Percentiles rank a stretch among this genome's conserved stretches.
These are phyloP conservation scores for Spheniscus humboldti DNA, from an alignment of 2,797 vertebrate genomes.

Conservation along the genomic window DNA sequence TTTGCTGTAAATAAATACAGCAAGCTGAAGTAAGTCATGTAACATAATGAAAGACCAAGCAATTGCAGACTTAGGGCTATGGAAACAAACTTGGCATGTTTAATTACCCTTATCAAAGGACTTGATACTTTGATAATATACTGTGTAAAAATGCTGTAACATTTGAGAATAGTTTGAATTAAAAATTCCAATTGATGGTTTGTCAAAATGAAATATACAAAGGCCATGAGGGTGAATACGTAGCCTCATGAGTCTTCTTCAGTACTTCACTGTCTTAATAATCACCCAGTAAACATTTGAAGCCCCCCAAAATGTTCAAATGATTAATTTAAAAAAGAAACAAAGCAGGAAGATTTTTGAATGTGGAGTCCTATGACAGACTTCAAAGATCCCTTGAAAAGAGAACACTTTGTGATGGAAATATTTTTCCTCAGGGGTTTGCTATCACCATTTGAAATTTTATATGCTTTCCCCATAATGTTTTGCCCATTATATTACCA, in stretches of 20 bases:
- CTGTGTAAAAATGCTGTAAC: conserved; percentile 61
- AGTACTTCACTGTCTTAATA: conserved; percentile 67
- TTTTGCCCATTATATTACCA: conserved; percentile 58
- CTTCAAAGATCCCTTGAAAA: conserved; percentile 74
- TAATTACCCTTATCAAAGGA: conserved; percentile 75
- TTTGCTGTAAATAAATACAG: not conserved
- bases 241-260: conserved; percentile 60
- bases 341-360: conserved; percentile 66
- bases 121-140: conserved; percentile 68
- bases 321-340: conserved; percentile 77
- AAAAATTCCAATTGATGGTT: conserved; percentile 79
- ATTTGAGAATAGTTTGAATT: conserved; percentile 71
- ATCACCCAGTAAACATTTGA: conserved; percentile 75
- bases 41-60: not conserved
- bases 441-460: conserved; percentile 64
- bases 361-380: conserved; percentile 58
- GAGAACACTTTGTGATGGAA: conserved; percentile 75
- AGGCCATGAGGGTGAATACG: conserved; percentile 61
- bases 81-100: conserved; percentile 71
- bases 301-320: conserved; percentile 68
- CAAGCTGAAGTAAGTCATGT: not conserved
- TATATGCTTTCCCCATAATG: conserved; percentile 55
- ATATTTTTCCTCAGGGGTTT: conserved; percentile 69
- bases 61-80: conserved; percentile 6
- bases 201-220: conserved; percentile 74